Evolutionary conservation across 2,888 invertebrate genomes (phyloP).

Genomic region (Amiota mariae): DNA sequence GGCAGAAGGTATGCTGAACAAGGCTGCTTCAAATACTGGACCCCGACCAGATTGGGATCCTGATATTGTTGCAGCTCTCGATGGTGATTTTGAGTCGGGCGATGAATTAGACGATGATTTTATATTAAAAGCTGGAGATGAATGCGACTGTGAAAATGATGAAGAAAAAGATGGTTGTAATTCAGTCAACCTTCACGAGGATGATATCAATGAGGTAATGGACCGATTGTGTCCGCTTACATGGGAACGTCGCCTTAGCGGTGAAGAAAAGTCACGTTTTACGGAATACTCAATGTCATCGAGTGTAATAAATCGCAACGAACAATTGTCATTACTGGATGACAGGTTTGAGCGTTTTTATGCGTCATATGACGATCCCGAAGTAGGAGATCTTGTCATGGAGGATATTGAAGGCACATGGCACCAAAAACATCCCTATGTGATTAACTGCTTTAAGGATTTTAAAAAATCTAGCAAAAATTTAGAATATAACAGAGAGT

Average conservation of each 20-base stretch:
- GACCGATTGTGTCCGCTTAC: constrained; percentile 73
- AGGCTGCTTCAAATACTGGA: constrained; percentile 73
- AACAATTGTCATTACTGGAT: constrained; percentile 87
- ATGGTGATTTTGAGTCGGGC: constrained; percentile 91
- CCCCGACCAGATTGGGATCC: constrained; percentile 87
- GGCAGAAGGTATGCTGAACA: constrained; percentile 78
- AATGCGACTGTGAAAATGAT: constrained; percentile 56
- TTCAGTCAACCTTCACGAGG: constrained; percentile 65
- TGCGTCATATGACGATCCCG: constrained; percentile 89
- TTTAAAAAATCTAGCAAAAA: constrained; percentile 79
- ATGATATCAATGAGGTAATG: constrained; percentile 72
- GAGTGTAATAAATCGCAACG: constrained; percentile 89
- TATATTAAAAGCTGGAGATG: constrained; percentile 80
- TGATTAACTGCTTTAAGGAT: constrained; percentile 84
- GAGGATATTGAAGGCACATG: constrained; percentile 87
- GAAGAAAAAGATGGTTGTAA: constrained; percentile 52
- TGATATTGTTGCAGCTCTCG: constrained; percentile 92
- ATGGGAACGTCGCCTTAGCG: constrained; percentile 71
- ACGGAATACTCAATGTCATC: constrained; percentile 96
- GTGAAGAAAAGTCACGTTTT: constrained; percentile 88
- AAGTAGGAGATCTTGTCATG: constrained; percentile 90
- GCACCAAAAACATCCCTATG: constrained; percentile 77
- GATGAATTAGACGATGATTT: constrained; percentile 95
- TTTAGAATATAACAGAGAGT: constrained; percentile 77
- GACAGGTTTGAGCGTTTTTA: constrained; percentile 91